Evolutionary conservation across 2,113 vertebrate genomes (phyloP).

Genomic region (Pao palembangensis): DNA sequence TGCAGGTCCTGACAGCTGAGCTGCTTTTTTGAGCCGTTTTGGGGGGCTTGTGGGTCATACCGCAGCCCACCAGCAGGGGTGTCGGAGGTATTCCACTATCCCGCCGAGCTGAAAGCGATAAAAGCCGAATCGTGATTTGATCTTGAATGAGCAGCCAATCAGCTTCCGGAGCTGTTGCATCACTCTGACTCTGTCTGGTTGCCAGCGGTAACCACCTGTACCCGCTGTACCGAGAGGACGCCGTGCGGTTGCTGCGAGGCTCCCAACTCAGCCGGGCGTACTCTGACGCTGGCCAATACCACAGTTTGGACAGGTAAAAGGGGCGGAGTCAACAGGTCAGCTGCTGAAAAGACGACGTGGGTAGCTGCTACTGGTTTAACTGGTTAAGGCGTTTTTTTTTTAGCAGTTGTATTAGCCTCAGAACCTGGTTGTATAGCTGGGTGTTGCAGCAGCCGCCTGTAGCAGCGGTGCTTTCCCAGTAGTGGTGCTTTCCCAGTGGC

Average conservation of each 20-base stretch:
- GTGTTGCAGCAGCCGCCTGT: too few relatives aligned
- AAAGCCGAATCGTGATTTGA: too few relatives aligned
- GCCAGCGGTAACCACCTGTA: conserved; percentile 75
- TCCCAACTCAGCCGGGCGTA: conserved; percentile 76
- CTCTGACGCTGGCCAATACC: conserved; percentile 74
- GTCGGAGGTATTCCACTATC: not conserved
- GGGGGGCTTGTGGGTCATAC: too few relatives aligned
- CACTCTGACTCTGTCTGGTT: conserved; percentile 39
- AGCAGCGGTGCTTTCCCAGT: too few relatives aligned
- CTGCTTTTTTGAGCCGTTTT: too few relatives aligned
- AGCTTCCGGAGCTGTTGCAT: not conserved
- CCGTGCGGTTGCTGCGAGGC: conserved; percentile 81
- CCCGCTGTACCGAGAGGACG: conserved; percentile 85
- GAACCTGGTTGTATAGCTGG: not conserved
- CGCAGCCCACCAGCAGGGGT: not conserved
- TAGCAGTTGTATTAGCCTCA: not conserved
- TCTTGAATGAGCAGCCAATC: not conserved
- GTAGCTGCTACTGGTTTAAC: not conserved
- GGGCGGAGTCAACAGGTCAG: conserved; percentile 20
- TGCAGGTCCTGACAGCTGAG: too few relatives aligned
- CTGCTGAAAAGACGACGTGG: conserved; percentile 1
- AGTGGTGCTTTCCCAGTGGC: too few relatives aligned
- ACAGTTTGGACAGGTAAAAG: conserved; percentile 77
- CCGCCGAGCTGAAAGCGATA: too few relatives aligned
- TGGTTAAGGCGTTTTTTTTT: too few relatives aligned